A percentile compares a stretch with the other conserved stretches of the same genome.
phyloP scores from a whole-genome alignment of 92 coral and sea anemone species.

The Plumapathes pennacea region DNA sequence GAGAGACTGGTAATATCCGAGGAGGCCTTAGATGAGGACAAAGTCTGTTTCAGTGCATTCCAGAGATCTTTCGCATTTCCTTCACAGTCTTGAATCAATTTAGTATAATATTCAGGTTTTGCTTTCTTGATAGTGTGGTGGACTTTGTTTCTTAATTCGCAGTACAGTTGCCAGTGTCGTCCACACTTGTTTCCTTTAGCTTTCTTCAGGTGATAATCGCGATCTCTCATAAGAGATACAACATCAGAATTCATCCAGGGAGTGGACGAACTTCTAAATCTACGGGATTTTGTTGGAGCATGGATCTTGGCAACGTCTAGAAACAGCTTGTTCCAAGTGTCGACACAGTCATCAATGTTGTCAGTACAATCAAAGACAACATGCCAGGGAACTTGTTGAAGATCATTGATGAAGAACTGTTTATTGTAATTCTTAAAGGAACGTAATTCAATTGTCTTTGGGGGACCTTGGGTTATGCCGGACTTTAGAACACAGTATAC shows the following conservation, averaged over 20 bases:
- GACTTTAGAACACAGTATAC: conserved; percentile 41
- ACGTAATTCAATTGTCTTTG: conserved; percentile 39
- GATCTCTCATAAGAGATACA: conserved; percentile 3
- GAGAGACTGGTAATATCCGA: conserved; percentile 9
- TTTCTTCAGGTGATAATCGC: conserved; percentile 12
- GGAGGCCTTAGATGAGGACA: conserved; percentile 12
- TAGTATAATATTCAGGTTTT: conserved; percentile 18
- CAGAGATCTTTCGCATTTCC: conserved; percentile 38
- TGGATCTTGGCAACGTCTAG: conserved; percentile 33
- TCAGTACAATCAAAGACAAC: conserved; percentile 18
- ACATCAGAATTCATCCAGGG: conserved; percentile 19
- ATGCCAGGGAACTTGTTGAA: conserved; percentile 39
- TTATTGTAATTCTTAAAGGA: conserved; percentile 35
- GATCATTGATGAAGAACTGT: conserved; percentile 31
- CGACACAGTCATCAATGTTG: conserved; percentile 29
- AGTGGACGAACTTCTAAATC: conserved; percentile 19
- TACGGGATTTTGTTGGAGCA: conserved; percentile 35
- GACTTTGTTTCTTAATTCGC: conserved; percentile 25
- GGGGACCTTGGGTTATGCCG: conserved; percentile 28
- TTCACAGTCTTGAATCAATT: not conserved
- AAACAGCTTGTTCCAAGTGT: conserved; percentile 51
- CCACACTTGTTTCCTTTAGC: conserved; percentile 3
- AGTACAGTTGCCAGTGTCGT: conserved; percentile 5
- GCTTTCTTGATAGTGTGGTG: conserved; percentile 23
- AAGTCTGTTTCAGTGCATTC: conserved; percentile 18